These are phyloP conservation scores for Eublepharis macularius DNA, from an alignment of 2,113 vertebrate species.

Conservation along the genomic window DNA sequence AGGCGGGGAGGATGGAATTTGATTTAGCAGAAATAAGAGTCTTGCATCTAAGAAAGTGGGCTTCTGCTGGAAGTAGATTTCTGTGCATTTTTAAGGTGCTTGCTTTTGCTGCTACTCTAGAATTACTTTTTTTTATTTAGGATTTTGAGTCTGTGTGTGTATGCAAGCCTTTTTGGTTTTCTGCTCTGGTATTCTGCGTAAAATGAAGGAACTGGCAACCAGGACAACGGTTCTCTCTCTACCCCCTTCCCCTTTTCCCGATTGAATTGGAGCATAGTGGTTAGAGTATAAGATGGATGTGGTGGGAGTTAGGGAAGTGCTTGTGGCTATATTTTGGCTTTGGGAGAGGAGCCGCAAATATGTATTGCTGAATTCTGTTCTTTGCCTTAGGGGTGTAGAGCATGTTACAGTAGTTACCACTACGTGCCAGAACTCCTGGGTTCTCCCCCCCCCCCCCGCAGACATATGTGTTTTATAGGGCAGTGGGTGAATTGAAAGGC, in stretches of 20 bases:
- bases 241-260: background rate
- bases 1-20: no score
- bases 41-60: no score
- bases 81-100: no score
- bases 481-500: background rate
- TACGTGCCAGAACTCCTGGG: background rate
- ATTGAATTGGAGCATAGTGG: background rate
- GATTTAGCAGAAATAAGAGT: no score
- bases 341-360: background rate
- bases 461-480: background rate
- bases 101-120: no score
- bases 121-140: no score
- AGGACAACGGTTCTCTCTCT: background rate
- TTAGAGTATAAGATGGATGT: background rate
- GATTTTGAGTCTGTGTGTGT: no score
- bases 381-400: no score
- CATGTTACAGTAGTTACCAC: no score
- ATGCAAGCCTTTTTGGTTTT: background rate
- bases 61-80: no score
- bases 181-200: background rate
- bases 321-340: background rate
- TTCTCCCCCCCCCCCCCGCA: no score
- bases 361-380: fast-evolving
- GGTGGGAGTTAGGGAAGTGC: background rate
- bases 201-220: background rate